Percentiles rank a stretch among this genome's conserved stretches.
Evolutionary conservation across 2,113 vertebrate genomes (phyloP).

Genomic region (Pelecanoides urinatrix): DNA sequence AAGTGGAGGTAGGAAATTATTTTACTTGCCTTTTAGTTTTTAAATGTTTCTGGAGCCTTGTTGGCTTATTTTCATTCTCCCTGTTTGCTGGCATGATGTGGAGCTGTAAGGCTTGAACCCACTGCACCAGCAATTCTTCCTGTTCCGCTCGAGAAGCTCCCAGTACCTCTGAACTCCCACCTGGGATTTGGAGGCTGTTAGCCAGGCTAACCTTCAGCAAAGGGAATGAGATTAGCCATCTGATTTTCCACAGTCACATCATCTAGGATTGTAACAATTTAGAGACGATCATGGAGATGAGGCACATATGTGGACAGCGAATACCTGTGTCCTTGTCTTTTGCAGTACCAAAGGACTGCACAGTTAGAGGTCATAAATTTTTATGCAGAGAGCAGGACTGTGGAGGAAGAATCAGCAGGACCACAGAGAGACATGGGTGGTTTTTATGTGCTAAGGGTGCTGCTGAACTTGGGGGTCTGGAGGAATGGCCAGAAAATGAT

Average conservation of each 20-base stretch:
- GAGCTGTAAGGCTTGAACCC: neutral
- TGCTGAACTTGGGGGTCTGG: neutral
- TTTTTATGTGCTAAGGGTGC: neutral
- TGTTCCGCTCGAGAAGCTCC: neutral
- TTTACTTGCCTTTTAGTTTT: neutral
- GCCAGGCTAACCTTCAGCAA: neutral
- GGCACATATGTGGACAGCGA: accelerated
- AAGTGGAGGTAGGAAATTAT: neutral
- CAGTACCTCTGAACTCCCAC: neutral
- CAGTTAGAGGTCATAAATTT: neutral
- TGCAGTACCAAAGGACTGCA: neutral
- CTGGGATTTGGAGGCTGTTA: neutral
- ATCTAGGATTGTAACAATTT: neutral
- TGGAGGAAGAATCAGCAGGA: neutral
- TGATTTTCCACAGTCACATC: neutral
- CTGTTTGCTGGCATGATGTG: neutral
- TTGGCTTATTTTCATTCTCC: neutral
- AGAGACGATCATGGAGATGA: neutral
- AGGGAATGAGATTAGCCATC: neutral
- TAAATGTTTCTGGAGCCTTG: neutral
- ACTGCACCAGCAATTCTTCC: neutral
- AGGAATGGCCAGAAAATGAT: neutral
- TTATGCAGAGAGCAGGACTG: neutral
- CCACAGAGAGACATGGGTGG: neutral
- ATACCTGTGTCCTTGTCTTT: neutral